Evolutionary conservation across 2,113 vertebrate genomes (phyloP), one percentile per base, ranked within the genome.

Genomic region (Paedocypris sp.): DNA sequence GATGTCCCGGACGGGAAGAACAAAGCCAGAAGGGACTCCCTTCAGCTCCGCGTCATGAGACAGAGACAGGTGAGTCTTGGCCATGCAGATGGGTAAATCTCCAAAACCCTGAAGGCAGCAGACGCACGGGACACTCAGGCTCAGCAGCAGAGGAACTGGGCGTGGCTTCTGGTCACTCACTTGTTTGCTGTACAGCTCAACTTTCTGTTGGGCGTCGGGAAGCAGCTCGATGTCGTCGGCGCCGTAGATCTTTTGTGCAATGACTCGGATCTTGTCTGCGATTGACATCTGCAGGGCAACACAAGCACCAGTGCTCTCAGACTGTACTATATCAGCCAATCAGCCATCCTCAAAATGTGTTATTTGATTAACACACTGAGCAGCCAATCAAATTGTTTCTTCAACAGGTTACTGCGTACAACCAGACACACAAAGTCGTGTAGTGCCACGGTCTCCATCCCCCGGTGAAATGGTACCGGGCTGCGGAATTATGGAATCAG

Each of bases 71-170:
- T 99, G 96, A 36, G 94, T 99, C 79, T 99, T 99, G 7, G 96
- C 96, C 96, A 98, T 99, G 80, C 96, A 99, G 73, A 98, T 86
- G 10, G 96, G 96, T 54, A 98, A 84, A 61, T 82, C 86, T 56
- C 85, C 85, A 71, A 99, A 98, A 18, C 94, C 94, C 95, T 99
- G 63, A 20, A 39, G 23, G 62, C 6, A 45, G 25, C n/a, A n/a
- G n/a, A n/a, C n/a, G n/a, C n/a, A n/a, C n/a, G n/a, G n/a, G n/a
- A n/a, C n/a, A n/a, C n/a, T n/a, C n/a, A n/a, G n/a, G n/a, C n/a
- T n/a, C n/a, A n/a, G n/a, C n/a, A n/a, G n/a, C n/a, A n/a, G n/a
- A n/a, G n/a, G n/a, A n/a, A n/a, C n/a, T n/a, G n/a, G n/a, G n/a
- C n/a, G n/a, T n/a, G n/a, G n/a, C 1, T 15, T 1, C 13, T 8